Base-by-base conservation (phyloP, 2,797 vertebrate genomes). In the Austrolebias charrua region DNA sequence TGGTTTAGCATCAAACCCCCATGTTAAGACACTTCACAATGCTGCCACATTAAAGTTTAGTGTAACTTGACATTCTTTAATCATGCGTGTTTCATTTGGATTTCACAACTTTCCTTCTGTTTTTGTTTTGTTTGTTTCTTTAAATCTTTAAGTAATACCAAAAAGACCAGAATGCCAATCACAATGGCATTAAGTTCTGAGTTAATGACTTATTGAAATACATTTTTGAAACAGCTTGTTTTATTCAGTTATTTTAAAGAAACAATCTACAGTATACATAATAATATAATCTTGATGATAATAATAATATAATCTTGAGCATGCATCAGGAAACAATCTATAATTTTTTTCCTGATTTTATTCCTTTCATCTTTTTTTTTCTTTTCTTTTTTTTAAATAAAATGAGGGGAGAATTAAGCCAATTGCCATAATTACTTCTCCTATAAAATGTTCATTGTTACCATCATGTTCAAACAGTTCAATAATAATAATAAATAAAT, bases 371-470 rank as follows among this genome's bases (percentile, higher is more conserved):
- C 24, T 24, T 24, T 1, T 24, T 24, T 24, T 24, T 24, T 24
- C 24, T 3, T 24, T 3, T 1, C 6, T 33, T 46, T 24, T 53
- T 51, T 18, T 42, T 18, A 12, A 29, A 19, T 38, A 31, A 19
- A 45, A 33, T 1, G 12, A 52, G 51, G 35, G 20, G 35, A 45
- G 35, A 53, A 28, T 47, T 6, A 47, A 19, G 43, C 15, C 60
- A 12, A 53, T 56, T 3, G 38, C 62, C 16, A 24, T 48, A n/a
- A 38, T 28, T 43, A 51, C 4, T n/a, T 57, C 1, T 40, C 8
- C 5, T 19, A 57, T 48, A 24, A 50, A 53, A 63, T 57, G n/a
- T 48, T 47, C n/a, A 35, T 24, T 43, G 28, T 10, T 43, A 29
- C 43, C 16, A 47, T n/a, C 55, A 51, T 33, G 18, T 33, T 33